Percentiles rank a stretch among this genome's conserved stretches.
phyloP scores from a whole-genome alignment of 2,797 vertebrate species.

The Rhincodon typus region DNA sequence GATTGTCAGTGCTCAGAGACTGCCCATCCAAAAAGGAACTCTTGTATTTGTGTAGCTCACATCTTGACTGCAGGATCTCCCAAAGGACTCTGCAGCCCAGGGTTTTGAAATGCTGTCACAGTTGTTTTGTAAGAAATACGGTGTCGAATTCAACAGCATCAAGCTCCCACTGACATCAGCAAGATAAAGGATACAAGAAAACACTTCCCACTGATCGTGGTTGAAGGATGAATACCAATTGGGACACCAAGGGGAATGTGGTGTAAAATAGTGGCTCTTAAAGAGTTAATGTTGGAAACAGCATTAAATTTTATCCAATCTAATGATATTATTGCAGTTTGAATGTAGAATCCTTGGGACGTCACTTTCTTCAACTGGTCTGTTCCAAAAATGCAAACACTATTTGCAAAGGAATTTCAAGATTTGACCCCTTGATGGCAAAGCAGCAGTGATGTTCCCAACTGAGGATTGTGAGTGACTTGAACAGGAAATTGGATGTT shows the following conservation, averaged over 20 bases:
- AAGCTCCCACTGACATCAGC: neutral
- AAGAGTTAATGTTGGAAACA: too few species aligned
- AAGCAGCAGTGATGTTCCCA: too few species aligned
- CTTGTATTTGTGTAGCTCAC: neutral
- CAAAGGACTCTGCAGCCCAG: neutral
- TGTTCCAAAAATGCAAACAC: too few species aligned
- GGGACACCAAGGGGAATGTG: neutral
- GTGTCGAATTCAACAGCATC: neutral
- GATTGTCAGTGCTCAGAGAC: neutral
- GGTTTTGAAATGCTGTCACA: neutral
- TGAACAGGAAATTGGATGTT: too few species aligned
- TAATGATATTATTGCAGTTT: too few species aligned
- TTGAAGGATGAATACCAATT: neutral
- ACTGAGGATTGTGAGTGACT: too few species aligned
- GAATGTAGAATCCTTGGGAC: too few species aligned
- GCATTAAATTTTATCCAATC: too few species aligned
- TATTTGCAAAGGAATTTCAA: too few species aligned
- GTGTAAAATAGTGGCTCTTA: too few species aligned
- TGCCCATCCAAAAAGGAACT: neutral
- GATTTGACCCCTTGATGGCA: too few species aligned
- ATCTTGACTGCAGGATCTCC: neutral
- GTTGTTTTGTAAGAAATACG: neutral
- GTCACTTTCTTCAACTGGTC: too few species aligned
- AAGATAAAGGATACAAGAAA: neutral
- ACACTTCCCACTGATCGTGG: neutral